phyloP scores from a whole-genome alignment of 2,888 invertebrate genomes.

The Carabus problematicus region DNA sequence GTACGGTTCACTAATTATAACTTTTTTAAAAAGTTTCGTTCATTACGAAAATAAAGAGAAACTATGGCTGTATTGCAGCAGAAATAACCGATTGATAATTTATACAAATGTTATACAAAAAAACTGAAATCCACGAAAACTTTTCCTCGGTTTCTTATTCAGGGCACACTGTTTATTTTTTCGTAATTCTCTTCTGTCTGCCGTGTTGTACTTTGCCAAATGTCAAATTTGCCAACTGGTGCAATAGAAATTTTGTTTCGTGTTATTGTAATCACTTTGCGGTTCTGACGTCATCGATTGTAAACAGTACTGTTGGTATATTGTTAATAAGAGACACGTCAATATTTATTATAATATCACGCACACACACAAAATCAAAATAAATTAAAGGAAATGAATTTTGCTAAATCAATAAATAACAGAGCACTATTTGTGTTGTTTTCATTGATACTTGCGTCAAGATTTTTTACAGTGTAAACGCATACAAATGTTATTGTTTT shows the following conservation, averaged over 20 bases:
- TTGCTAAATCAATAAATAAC: too few relatives aligned
- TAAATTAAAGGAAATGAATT: too few relatives aligned
- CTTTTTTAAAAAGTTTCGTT: conserved; percentile 13
- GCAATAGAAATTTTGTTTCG: too few relatives aligned
- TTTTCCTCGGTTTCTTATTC: conserved; percentile 7
- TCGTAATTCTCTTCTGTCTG: too few relatives aligned
- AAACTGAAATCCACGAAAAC: not conserved
- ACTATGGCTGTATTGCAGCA: not conserved
- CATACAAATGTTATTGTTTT: too few relatives aligned
- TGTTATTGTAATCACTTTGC: conserved; percentile 7
- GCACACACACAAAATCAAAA: too few relatives aligned
- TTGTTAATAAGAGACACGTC: too few relatives aligned
- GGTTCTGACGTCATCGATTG: not conserved
- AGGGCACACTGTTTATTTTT: not conserved
- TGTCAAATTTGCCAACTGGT: conserved; percentile 16
- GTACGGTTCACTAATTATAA: conserved; percentile 18
- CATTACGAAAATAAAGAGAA: conserved; percentile 35
- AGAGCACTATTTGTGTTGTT: too few relatives aligned
- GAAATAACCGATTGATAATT: conserved; percentile 14
- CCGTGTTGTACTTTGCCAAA: not conserved
- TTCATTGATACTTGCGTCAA: too few relatives aligned
- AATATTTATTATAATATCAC: too few relatives aligned
- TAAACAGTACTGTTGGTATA: too few relatives aligned
- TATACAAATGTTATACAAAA: conserved; percentile 1
- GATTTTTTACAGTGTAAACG: too few relatives aligned